phyloP scores from a whole-genome alignment of 2,113 vertebrate genomes.

The Hydropotes inermis region DNA sequence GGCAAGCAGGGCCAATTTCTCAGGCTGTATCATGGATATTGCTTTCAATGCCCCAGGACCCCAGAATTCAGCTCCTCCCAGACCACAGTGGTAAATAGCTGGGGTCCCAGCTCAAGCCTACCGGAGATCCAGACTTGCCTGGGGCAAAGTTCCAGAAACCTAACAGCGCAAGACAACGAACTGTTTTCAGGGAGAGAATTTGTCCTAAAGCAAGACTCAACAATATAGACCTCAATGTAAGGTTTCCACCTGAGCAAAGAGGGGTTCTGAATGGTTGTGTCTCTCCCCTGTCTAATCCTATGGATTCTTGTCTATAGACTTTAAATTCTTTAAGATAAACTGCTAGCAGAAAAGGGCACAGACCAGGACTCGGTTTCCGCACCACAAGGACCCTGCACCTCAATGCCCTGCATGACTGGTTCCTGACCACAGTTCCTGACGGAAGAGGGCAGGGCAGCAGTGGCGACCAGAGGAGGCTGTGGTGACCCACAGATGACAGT shows the following conservation, averaged over 20 bases:
- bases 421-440: background rate
- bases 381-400: background rate
- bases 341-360: background rate
- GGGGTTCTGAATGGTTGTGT: background rate
- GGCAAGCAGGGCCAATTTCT: background rate
- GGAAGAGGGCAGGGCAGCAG: background rate
- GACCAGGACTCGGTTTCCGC: background rate
- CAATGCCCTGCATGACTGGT: fast-evolving
- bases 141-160: slow-evolving; percentile 23
- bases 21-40: background rate
- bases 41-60: background rate
- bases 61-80: background rate
- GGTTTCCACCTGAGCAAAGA: background rate
- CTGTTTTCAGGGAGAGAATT: background rate
- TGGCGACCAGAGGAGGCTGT: background rate
- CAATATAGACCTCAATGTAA: background rate
- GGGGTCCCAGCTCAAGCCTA: background rate
- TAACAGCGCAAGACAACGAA: background rate
- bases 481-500: background rate
- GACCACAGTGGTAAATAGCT: background rate
- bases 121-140: background rate
- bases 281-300: background rate
- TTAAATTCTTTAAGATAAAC: background rate
- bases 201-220: background rate
- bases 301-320: background rate